Evolutionary conservation across 1,140 invertebrate genomes (phyloP).

Genomic region (Acyrthosiphon pisum): DNA sequence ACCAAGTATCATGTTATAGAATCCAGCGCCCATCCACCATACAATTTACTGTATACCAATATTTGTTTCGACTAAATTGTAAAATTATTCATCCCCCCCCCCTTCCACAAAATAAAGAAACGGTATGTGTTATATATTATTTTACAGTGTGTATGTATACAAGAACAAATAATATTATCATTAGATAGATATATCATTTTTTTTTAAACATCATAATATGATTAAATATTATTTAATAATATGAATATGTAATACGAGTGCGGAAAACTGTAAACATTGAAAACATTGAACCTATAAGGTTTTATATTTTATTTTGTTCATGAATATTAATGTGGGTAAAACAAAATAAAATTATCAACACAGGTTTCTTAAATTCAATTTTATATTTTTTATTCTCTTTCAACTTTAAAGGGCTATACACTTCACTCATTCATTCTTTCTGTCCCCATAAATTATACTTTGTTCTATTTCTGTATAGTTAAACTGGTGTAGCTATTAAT

Average conservation of each 20-base stretch:
- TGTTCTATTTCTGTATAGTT: slow-evolving; percentile 20
- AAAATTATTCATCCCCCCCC: not conserved
- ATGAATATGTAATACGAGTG: not conserved
- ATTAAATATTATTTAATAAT: not conserved
- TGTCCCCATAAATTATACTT: not conserved
- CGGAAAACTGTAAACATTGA: not conserved
- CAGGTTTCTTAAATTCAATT: not conserved
- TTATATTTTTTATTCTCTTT: slow-evolving; percentile 3
- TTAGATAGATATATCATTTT: not conserved
- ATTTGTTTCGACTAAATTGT: not conserved
- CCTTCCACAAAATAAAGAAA: not conserved
- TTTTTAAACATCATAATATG: not conserved
- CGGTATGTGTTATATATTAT: not conserved
- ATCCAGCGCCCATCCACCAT: not conserved
- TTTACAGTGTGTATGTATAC: not conserved
- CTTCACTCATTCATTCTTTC: not conserved
- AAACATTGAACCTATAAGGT: not conserved
- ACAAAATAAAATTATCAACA: not conserved
- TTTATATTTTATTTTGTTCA: not conserved
- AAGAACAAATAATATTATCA: not conserved
- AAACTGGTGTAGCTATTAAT: slow-evolving; percentile 19
- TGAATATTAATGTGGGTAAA: not conserved
- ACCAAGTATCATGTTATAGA: not conserved
- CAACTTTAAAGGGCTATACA: not conserved
- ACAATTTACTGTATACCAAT: not conserved